Evolutionary conservation across 2,797 vertebrate genomes (phyloP), one percentile per base, ranked within the genome.

Genomic region (Brachyalestes nurse): DNA sequence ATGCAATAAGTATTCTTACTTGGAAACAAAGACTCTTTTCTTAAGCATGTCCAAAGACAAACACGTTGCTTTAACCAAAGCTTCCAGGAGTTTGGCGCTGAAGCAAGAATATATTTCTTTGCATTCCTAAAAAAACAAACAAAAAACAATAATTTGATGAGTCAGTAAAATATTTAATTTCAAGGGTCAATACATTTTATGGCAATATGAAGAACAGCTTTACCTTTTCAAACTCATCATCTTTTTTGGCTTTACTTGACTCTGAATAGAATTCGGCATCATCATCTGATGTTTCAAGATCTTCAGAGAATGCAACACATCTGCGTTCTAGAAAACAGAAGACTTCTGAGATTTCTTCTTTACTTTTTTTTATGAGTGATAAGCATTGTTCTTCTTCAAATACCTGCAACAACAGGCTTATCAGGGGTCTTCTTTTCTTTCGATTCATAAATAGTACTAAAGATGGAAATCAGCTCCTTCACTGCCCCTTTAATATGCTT

Each of bases 141-240:
- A 34, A 65, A 28, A 12, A 64, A 58, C 12, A 45, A 64, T 12
- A 83, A 84, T 87, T 79, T 53, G 64, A 13, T 78, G 61, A 38
- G 12, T 10, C 28, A 17, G 62, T 40, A 40, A 58, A 23, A 9
- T 23, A 23, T 10, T 58, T 23, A 3, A 58, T 10, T 21, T 10
- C n/a, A 58, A 21, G n/a, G 57, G 19, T 9, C 7, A 6, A 12
- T 25, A 28, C 5, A 45, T 34, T 65, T 17, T 40, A 65, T 40
- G 28, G 10, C 60, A 64, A n/a, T 60, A 78, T 17, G 85, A 40
- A 70, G 8, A 8, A 16, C n/a, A 82, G 81, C 85, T 79, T 80
- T 89, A 96, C 96, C 94, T 93, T 95, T 87, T 92, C 93, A 92
- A 95, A 95, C 49, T 93, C 91, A 70, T 93, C 89, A 81, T 91